Evolutionary conservation across 2,888 invertebrate species (phyloP).

Genomic region (Tinea pellionella): DNA sequence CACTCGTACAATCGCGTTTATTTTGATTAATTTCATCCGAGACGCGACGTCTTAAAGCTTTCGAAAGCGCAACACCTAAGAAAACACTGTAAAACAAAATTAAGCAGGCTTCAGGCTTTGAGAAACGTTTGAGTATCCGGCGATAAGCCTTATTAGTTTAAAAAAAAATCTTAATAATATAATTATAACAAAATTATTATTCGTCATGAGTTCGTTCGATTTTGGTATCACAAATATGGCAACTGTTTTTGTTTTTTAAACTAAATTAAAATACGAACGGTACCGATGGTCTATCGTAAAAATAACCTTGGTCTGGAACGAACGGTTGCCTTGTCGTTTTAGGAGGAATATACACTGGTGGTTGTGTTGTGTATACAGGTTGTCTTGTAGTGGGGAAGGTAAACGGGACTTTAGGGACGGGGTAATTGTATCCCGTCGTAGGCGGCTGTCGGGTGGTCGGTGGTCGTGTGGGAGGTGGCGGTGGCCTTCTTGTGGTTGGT

Average conservation of each 20-base stretch:
- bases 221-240: slow-evolving; percentile 66
- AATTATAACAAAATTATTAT: background rate
- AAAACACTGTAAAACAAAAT: no score
- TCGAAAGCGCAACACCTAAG: no score
- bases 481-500: slow-evolving; percentile 17
- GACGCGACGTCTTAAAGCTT: no score
- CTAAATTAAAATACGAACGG: slow-evolving; percentile 51
- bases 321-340: background rate
- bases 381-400: slow-evolving; percentile 15
- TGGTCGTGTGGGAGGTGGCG: slow-evolving; percentile 19
- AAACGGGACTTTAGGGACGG: background rate
- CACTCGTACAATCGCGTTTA: no score
- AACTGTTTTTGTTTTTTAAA: slow-evolving; percentile 26
- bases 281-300: slow-evolving; percentile 53
- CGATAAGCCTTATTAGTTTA: no score
- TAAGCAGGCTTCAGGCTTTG: no score
- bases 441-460: slow-evolving; percentile 15
- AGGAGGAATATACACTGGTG: background rate
- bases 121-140: no score
- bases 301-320: slow-evolving; percentile 46
- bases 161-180: no score
- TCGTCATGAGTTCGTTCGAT: slow-evolving; percentile 5
- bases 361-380: slow-evolving; percentile 15
- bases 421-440: background rate
- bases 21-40: no score